These are phyloP conservation scores for Stictonetta naevosa DNA, from an alignment of 2,113 vertebrate species.

Conservation along the genomic window DNA sequence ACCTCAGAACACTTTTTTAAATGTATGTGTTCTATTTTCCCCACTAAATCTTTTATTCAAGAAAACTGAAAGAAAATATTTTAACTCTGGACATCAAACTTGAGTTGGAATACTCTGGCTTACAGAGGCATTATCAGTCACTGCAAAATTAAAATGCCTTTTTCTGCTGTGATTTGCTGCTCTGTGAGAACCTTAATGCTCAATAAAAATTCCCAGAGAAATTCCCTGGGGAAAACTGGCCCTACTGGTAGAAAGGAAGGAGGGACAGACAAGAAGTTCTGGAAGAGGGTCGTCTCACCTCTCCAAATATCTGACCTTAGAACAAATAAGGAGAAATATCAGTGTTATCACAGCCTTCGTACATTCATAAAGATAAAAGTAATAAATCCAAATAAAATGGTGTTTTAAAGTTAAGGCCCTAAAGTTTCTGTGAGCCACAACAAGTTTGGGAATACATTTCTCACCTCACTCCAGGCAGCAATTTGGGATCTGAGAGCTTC, in stretches of 20 bases:
- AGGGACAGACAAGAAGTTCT: background rate
- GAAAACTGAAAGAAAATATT: background rate
- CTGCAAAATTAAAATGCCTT: background rate
- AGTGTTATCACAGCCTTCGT: background rate
- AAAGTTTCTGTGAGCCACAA: background rate
- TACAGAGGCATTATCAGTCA: background rate
- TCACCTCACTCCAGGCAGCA: background rate
- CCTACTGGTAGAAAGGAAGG: background rate
- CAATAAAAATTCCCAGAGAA: background rate
- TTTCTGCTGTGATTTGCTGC: background rate
- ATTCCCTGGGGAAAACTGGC: background rate
- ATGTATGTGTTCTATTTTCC: background rate
- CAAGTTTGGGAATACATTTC: background rate
- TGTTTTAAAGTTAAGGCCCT: background rate
- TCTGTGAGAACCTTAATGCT: background rate
- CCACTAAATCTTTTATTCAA: background rate
- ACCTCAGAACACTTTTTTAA: background rate
- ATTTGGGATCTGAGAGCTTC: background rate
- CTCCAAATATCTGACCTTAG: background rate
- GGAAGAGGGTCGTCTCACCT: background rate
- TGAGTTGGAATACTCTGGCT: background rate
- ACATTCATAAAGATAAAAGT: background rate
- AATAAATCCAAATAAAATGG: background rate
- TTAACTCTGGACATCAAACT: background rate
- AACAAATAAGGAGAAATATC: background rate